Evolutionary conservation across 2,797 vertebrate genomes (phyloP).

Genomic region (Columba guinea): DNA sequence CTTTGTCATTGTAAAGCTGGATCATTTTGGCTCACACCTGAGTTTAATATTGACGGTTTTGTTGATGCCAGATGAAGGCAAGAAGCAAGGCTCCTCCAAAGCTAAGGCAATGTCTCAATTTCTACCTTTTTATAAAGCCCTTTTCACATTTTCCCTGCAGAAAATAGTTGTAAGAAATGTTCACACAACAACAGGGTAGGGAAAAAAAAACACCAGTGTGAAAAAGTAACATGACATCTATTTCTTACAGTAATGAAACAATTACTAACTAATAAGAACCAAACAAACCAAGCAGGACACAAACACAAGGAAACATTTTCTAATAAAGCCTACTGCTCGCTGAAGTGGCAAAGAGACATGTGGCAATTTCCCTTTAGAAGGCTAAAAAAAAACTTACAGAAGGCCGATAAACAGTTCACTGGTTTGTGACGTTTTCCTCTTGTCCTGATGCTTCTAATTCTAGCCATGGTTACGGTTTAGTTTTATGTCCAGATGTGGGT

Average conservation of each 20-base stretch:
- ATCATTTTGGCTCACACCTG: neutral
- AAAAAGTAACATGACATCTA: neutral
- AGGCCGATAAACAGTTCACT: neutral
- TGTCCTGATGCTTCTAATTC: neutral
- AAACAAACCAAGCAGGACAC: neutral
- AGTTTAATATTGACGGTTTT: neutral
- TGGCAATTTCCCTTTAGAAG: neutral
- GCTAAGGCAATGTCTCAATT: neutral
- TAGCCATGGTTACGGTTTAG: neutral
- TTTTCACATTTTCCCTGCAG: neutral
- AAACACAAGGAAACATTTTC: neutral
- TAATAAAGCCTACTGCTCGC: neutral
- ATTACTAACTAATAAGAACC: slow-evolving; percentile 10
- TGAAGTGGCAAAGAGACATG: neutral
- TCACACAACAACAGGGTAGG: neutral
- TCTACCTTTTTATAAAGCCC: neutral
- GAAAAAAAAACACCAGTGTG: neutral
- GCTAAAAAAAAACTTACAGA: neutral
- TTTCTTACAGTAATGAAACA: slow-evolving; percentile 23
- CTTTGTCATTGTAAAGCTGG: neutral
- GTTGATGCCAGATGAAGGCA: neutral
- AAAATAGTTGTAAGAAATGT: neutral
- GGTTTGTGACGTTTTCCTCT: neutral
- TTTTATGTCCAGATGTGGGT: neutral
- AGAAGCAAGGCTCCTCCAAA: neutral